Base-by-base conservation (phyloP, 1,140 invertebrate species). In the Kradibia gibbosae region DNA sequence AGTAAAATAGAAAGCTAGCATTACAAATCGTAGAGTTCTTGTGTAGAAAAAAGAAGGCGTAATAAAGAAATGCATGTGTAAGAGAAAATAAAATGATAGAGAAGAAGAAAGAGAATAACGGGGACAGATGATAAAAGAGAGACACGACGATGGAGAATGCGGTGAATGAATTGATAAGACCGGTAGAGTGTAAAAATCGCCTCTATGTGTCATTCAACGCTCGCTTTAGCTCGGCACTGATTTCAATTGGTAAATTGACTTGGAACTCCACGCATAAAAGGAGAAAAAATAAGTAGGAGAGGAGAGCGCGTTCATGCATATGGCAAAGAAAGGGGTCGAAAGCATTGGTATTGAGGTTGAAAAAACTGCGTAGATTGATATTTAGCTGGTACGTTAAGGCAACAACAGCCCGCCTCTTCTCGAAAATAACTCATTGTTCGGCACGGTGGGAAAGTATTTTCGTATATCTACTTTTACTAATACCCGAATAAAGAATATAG, bases 191-290 rank as follows among this genome's bases (percentile, higher is more conserved):
- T n/a, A 75, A 39, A 50, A 74, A 10, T 22, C 50, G 31, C 20
- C 36, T 79, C 53, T 57, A 17, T 85, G 85, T 80, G 85, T 85
- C 85, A 89, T 90, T 89, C 85, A 89, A 86, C 74, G 57, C 55
- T 31, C 50, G 22, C 53, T 57, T 77, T 53, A 48, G 65, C 74
- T 70, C 72, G 74, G 83, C 89, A 89, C 87, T 90, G 90, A 91
- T 91, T 91, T 91, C 89, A 91, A 90, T 90, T 91, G 88, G 85
- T 89, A 90, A 91, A 91, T 91, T 91, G 90, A 89, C 88, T 88
- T 85, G 45, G 25, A 36, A 65, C 55, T 53, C 45, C 50, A 70
- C 78, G 75, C 75, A 48, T 57, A 34, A 75, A 53, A 55, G 73
- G 22, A 72, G 42, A 45, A 45, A 71, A 50, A 48, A 45, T 71